These are phyloP conservation scores for Colletes latitarsis DNA, from an alignment of 1,140 invertebrate species.

Conservation along the genomic window DNA sequence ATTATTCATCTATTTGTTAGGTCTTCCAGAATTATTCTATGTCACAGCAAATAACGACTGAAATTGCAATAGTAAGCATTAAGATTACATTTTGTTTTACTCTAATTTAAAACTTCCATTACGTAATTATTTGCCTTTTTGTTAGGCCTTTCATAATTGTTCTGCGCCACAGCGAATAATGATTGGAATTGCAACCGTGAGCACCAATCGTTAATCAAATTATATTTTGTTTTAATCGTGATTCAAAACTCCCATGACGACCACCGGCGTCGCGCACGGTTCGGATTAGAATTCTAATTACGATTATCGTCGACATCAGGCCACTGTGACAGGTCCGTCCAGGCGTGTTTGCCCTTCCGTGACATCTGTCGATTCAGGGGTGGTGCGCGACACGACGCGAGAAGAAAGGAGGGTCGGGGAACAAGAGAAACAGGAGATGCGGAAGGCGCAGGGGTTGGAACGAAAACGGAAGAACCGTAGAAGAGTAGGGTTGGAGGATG, in stretches of 20 bases:
- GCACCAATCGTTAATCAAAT: no score
- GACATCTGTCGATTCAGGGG: constrained; percentile 64
- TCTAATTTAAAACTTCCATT: no score
- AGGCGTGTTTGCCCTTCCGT: constrained; percentile 54
- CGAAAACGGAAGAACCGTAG: constrained; percentile 20
- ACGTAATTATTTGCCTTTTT: no score
- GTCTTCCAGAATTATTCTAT: no score
- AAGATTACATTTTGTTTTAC: no score
- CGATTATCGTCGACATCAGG: constrained; percentile 57
- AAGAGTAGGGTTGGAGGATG: neutral
- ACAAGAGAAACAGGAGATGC: neutral
- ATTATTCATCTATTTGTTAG: no score
- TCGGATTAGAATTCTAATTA: constrained; percentile 67
- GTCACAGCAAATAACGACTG: no score
- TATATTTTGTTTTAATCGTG: neutral
- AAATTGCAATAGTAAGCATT: no score
- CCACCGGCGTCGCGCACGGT: constrained; percentile 20
- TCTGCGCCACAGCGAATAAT: no score
- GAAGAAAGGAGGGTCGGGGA: constrained; percentile 45
- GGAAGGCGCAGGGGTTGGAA: neutral
- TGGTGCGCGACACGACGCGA: constrained; percentile 36
- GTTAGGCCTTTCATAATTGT: no score
- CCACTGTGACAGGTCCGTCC: constrained; percentile 56
- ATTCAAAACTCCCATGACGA: constrained; percentile 13
- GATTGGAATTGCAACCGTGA: neutral